Evolutionary conservation across 2,888 invertebrate genomes (phyloP).

Genomic region (Liopterus haemorrhoidalis): DNA sequence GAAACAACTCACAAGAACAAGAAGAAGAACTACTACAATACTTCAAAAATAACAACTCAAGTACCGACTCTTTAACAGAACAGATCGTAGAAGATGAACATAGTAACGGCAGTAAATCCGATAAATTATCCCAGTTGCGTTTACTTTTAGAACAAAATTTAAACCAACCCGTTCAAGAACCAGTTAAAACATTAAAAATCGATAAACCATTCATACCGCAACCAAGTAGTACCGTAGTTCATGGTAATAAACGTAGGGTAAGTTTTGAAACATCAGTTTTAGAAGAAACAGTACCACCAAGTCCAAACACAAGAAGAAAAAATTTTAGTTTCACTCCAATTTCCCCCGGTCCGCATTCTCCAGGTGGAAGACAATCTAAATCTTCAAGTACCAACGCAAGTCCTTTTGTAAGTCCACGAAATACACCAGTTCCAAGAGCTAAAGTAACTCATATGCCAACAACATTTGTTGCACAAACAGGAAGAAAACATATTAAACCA

Average conservation of each 20-base stretch:
- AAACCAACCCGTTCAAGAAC: conserved; percentile 37
- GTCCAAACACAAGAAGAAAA: conserved; percentile 70
- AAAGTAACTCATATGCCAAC: conserved; percentile 51
- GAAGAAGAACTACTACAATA: conserved; percentile 81
- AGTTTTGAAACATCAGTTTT: conserved; percentile 52
- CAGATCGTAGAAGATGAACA: conserved; percentile 39
- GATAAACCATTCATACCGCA: conserved; percentile 10
- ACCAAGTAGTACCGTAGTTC: conserved; percentile 11
- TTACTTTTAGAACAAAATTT: conserved; percentile 64
- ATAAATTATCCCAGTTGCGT: conserved; percentile 68
- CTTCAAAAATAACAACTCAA: conserved; percentile 56
- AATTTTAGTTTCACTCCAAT: conserved; percentile 84
- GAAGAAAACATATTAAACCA: conserved; percentile 20
- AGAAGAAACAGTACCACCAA: conserved; percentile 56
- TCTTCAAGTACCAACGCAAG: conserved; percentile 65
- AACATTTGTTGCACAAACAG: conserved; percentile 28
- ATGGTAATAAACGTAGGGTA: conserved; percentile 47
- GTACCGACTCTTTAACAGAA: conserved; percentile 30
- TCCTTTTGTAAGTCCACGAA: conserved; percentile 77
- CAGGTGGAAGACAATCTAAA: conserved; percentile 50
- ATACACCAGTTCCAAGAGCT: conserved; percentile 66
- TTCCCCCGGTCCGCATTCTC: conserved; percentile 69
- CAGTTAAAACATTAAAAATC: conserved; percentile 5
- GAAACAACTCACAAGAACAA: conserved; percentile 69
- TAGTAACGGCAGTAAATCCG: conserved; percentile 46